These are phyloP conservation scores for Brachyhypopomus gauderio DNA, from an alignment of 2,113 vertebrate genomes.

Conservation along the genomic window DNA sequence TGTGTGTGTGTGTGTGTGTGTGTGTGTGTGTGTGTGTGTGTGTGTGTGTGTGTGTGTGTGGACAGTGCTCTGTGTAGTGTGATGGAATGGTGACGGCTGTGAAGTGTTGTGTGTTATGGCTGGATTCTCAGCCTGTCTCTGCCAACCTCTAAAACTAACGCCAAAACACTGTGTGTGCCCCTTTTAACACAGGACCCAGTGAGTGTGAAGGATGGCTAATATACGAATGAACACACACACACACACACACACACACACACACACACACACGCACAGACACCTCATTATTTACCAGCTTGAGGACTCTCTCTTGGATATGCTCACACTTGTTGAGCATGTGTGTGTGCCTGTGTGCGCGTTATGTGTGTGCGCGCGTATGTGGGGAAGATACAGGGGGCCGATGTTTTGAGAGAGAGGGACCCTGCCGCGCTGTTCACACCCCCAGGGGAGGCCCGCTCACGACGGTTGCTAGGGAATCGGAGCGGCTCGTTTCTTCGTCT, in stretches of 20 bases:
- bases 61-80: slow-evolving; percentile 33
- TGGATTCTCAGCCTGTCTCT: slow-evolving; percentile 45
- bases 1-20: background rate
- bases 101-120: slow-evolving; percentile 47
- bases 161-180: slow-evolving; percentile 58
- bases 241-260: slow-evolving; percentile 33
- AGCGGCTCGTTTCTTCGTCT: slow-evolving; percentile 45
- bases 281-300: slow-evolving; percentile 4
- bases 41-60: slow-evolving; percentile 20
- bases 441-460: slow-evolving; percentile 63
- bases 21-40: slow-evolving; percentile 41
- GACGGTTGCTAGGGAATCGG: slow-evolving; percentile 66
- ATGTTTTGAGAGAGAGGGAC: slow-evolving; percentile 65
- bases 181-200: slow-evolving; percentile 43
- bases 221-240: slow-evolving; percentile 37
- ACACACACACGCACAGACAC: slow-evolving; percentile 28
- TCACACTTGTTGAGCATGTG: slow-evolving; percentile 35
- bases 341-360: background rate
- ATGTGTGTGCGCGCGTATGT: slow-evolving; percentile 15
- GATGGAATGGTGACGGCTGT: slow-evolving; percentile 35
- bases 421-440: slow-evolving; percentile 62
- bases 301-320: slow-evolving; percentile 23
- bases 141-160: slow-evolving; percentile 57
- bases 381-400: slow-evolving; percentile 48
- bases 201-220: slow-evolving; percentile 41